Evolutionary conservation across 2,888 invertebrate genomes (phyloP).

Genomic region (Octonoba sinensis): DNA sequence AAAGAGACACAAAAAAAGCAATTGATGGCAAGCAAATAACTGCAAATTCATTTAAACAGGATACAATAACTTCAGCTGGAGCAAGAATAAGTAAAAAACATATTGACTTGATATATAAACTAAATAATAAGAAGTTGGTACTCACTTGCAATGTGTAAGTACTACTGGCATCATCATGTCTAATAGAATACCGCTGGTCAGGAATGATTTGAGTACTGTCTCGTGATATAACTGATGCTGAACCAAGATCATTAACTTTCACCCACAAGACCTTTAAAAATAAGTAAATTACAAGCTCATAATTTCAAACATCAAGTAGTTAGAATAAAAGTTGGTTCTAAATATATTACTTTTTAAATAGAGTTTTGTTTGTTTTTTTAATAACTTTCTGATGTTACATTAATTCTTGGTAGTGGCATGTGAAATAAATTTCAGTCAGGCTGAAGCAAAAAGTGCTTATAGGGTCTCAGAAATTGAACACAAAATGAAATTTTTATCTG

Average conservation of each 20-base stretch:
- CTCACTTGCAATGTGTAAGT: slow-evolving; percentile 67
- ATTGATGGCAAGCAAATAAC: not conserved
- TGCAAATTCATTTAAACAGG: not conserved
- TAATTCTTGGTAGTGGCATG: too few species aligned
- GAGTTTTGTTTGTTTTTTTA: too few species aligned
- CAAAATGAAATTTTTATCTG: too few species aligned
- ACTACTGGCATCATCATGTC: slow-evolving; percentile 67
- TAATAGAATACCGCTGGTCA: slow-evolving; percentile 66
- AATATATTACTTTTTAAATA: too few species aligned
- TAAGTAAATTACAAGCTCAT: not conserved
- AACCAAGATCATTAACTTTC: slow-evolving; percentile 75
- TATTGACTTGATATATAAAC: not conserved
- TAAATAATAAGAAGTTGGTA: not conserved
- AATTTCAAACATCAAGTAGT: too few species aligned
- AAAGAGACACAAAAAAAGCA: not conserved
- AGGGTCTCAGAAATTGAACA: too few species aligned
- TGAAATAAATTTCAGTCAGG: too few species aligned
- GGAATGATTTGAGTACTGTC: slow-evolving; percentile 66
- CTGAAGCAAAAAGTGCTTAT: too few species aligned
- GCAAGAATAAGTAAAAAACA: not conserved
- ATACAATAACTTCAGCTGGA: not conserved
- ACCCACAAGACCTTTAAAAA: slow-evolving; percentile 78
- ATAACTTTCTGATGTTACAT: too few species aligned
- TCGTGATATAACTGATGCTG: slow-evolving; percentile 66
- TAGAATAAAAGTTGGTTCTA: too few species aligned